Evolutionary conservation across 2,113 vertebrate genomes (phyloP).

Genomic region (Erinaceus europaeus): DNA sequence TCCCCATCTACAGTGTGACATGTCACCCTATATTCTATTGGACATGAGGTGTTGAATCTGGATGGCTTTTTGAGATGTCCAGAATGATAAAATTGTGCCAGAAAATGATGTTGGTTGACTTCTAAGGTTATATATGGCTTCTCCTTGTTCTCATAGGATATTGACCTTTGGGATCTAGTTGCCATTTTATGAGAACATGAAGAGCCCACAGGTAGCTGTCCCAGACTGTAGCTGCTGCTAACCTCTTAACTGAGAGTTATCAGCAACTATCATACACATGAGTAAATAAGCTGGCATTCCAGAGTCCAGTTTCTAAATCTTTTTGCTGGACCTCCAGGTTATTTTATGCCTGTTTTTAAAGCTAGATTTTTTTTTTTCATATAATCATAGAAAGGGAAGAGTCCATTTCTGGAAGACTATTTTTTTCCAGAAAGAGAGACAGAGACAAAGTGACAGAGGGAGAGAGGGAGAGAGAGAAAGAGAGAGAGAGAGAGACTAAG

Average conservation of each 20-base stretch:
- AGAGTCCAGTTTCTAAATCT: not conserved
- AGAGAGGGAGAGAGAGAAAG: too few relatives aligned
- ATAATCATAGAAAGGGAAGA: not conserved
- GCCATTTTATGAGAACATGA: not conserved
- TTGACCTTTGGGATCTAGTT: not conserved
- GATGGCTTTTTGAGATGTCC: not conserved
- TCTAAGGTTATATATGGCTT: not conserved
- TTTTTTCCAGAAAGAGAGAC: conserved; percentile 8
- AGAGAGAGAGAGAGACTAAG: too few relatives aligned
- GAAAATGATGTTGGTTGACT: not conserved
- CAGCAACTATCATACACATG: not conserved
- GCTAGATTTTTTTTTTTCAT: not conserved
- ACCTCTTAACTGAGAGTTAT: not conserved
- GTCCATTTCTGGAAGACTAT: too few relatives aligned
- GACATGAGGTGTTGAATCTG: not conserved
- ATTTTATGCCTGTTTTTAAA: not conserved
- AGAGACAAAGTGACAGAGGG: too few relatives aligned
- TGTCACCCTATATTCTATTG: not conserved
- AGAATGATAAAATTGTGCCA: not conserved
- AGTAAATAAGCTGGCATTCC: not conserved
- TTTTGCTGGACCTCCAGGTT: not conserved
- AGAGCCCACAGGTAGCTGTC: not conserved
- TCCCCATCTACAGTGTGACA: not conserved
- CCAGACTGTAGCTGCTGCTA: not conserved
- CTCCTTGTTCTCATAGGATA: not conserved